Percentiles rank a stretch among this genome's conserved stretches.
Evolutionary conservation across 2,113 vertebrate genomes (phyloP).

Genomic region (Amphilophus citrinellus): DNA sequence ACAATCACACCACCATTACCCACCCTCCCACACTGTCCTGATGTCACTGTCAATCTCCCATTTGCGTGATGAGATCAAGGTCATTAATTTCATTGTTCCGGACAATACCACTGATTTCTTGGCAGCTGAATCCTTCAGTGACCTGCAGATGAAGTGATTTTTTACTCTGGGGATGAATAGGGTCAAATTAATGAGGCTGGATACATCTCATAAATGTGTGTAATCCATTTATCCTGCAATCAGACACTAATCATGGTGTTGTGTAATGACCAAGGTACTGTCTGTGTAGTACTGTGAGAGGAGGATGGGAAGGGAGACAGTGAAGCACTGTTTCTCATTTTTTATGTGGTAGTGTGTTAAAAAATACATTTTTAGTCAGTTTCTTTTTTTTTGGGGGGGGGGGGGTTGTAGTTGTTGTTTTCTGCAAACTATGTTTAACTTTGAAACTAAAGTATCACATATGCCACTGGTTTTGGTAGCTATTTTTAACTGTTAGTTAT

Average conservation of each 20-base stretch:
- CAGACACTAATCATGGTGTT: constrained; percentile 14
- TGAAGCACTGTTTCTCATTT: neutral
- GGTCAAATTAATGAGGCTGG: constrained; percentile 23
- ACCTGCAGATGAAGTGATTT: constrained; percentile 40
- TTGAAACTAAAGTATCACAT: neutral
- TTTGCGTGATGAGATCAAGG: constrained; percentile 40
- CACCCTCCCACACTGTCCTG: neutral
- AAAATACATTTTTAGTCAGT: constrained; percentile 26
- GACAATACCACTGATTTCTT: constrained; percentile 55
- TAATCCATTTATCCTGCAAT: constrained; percentile 41
- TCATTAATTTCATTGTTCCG: constrained; percentile 26
- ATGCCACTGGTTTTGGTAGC: neutral
- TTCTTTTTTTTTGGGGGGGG: neutral
- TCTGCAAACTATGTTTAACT: constrained; percentile 9
- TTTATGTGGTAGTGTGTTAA: neutral
- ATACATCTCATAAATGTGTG: constrained; percentile 37
- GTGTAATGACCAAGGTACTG: constrained; percentile 14
- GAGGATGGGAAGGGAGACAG: neutral
- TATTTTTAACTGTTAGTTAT: constrained; percentile 25
- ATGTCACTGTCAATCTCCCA: constrained; percentile 1
- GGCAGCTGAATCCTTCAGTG: constrained; percentile 21
- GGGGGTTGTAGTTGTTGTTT: neutral
- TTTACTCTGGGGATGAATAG: constrained; percentile 37
- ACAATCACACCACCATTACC: neutral
- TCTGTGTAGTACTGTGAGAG: neutral